Evolutionary conservation across 2,888 invertebrate species (phyloP).

Genomic region (Drosophila austrosaltans): DNA sequence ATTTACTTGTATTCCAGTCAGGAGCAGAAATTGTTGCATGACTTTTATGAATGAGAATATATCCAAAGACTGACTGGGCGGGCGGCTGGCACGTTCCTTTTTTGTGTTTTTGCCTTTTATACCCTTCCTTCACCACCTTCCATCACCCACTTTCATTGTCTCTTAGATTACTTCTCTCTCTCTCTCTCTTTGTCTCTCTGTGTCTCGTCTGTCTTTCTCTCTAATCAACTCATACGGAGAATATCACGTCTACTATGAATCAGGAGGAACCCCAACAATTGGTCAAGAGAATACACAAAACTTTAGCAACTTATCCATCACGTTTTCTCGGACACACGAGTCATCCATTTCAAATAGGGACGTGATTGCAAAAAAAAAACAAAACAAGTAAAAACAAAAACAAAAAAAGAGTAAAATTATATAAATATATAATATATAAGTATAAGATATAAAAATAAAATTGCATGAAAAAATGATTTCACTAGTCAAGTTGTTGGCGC

Average conservation of each 20-base stretch:
- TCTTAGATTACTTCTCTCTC: not conserved
- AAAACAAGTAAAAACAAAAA: conserved; percentile 28
- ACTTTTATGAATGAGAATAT: conserved; percentile 45
- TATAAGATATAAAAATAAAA: conserved; percentile 8
- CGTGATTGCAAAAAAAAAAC: conserved; percentile 54
- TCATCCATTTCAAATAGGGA: conserved; percentile 81
- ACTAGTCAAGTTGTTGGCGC: conserved; percentile 38
- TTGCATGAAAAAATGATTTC: conserved; percentile 1
- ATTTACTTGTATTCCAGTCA: conserved; percentile 73
- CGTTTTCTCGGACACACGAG: conserved; percentile 82
- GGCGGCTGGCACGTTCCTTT: conserved; percentile 58
- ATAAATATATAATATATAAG: conserved; percentile 10
- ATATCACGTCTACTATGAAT: conserved; percentile 48
- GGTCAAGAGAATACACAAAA: conserved; percentile 31
- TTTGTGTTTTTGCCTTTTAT: too few species aligned
- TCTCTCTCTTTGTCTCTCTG: not conserved
- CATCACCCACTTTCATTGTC: not conserved
- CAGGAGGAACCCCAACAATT: conserved; percentile 48
- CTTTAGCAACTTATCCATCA: conserved; percentile 76
- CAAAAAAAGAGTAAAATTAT: conserved; percentile 6
- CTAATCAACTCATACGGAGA: conserved; percentile 67
- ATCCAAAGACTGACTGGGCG: conserved; percentile 12
- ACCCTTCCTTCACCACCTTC: not conserved
- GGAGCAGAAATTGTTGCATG: conserved; percentile 55
- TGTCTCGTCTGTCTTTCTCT: conserved; percentile 16